Conservation (phyloP, 2,797 vertebrate genomes). For the Etheostoma perlongum region DNA sequence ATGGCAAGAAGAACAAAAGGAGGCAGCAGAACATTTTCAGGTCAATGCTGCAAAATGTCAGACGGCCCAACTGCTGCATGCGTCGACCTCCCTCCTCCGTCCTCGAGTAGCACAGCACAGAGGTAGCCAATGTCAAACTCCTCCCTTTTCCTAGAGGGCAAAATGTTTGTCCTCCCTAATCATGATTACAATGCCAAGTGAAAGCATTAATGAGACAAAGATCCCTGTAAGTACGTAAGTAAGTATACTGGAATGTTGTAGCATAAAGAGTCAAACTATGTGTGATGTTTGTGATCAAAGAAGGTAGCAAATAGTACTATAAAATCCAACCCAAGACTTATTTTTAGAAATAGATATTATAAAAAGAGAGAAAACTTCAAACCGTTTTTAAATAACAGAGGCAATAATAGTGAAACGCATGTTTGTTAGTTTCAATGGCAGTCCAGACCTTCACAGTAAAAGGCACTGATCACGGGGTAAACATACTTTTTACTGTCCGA, state of each 20-base stretch:
- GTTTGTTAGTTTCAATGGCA: slow-evolving; percentile 81
- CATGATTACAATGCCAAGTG: slow-evolving; percentile 65
- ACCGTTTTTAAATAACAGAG: slow-evolving; percentile 75
- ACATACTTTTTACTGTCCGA: slow-evolving; percentile 63
- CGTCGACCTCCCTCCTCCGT: slow-evolving; percentile 92
- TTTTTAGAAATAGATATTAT: slow-evolving; percentile 82
- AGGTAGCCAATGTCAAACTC: slow-evolving; percentile 54
- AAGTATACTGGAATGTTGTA: slow-evolving; percentile 76
- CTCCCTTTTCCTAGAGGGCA: slow-evolving; percentile 60
- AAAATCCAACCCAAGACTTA: slow-evolving; percentile 66
- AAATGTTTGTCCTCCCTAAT: slow-evolving; percentile 59
- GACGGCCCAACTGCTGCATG: slow-evolving; percentile 93
- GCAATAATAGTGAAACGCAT: slow-evolving; percentile 87
- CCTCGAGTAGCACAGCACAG: slow-evolving; percentile 83
- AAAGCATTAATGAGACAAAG: slow-evolving; percentile 53
- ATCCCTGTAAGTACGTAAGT: slow-evolving; percentile 71
- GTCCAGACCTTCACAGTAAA: slow-evolving; percentile 55
- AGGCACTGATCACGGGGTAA: slow-evolving; percentile 58
- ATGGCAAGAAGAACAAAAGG: slow-evolving; percentile 90
- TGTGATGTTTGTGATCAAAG: slow-evolving; percentile 77
- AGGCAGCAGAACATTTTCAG: slow-evolving; percentile 93
- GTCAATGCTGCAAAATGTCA: slow-evolving; percentile 95
- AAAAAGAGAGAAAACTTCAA: slow-evolving; percentile 69
- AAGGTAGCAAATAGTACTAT: slow-evolving; percentile 68
- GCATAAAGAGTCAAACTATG: slow-evolving; percentile 71